These are phyloP conservation scores for Trichomycterus rosablanca DNA, from an alignment of 2,113 vertebrate genomes.

Conservation along the genomic window DNA sequence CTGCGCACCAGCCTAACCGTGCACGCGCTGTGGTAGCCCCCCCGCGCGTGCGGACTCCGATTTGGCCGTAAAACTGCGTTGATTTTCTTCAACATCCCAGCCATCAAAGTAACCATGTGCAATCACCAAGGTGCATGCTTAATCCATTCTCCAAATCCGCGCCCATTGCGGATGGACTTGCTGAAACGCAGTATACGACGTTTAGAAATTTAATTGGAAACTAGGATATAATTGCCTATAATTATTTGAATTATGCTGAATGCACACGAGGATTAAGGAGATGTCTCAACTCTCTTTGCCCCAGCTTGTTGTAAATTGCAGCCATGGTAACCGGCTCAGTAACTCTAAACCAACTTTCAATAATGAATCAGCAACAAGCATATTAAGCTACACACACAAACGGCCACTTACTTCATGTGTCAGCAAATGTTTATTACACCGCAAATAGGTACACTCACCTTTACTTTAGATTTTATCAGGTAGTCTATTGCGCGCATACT, in stretches of 20 bases:
- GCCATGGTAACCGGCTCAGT: constrained; percentile 24
- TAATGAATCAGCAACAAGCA: constrained; percentile 29
- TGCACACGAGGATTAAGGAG: too few relatives aligned
- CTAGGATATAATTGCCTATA: too few relatives aligned
- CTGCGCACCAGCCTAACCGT: constrained; percentile 82
- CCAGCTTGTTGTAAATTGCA: background rate
- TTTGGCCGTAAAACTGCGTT: constrained; percentile 78
- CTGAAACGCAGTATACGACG: too few relatives aligned
- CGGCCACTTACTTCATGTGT: background rate
- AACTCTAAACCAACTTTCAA: constrained; percentile 31
- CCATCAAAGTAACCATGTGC: background rate
- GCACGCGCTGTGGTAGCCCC: constrained; percentile 65
- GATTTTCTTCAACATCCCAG: constrained; percentile 67
- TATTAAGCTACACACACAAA: constrained; percentile 33
- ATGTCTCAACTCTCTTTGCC: constrained; percentile 15
- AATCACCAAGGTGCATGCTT: background rate
- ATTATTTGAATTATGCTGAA: too few relatives aligned
- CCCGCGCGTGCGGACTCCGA: constrained; percentile 45
- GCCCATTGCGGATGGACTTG: too few relatives aligned
- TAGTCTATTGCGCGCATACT: too few relatives aligned
- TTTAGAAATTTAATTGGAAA: too few relatives aligned
- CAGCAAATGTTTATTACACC: background rate
- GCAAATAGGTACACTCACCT: too few relatives aligned
- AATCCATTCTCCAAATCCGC: background rate
- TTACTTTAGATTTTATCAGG: too few relatives aligned